Evolutionary conservation across 2,113 vertebrate species (phyloP).

Genomic region (Onychostruthus taczanowskii): DNA sequence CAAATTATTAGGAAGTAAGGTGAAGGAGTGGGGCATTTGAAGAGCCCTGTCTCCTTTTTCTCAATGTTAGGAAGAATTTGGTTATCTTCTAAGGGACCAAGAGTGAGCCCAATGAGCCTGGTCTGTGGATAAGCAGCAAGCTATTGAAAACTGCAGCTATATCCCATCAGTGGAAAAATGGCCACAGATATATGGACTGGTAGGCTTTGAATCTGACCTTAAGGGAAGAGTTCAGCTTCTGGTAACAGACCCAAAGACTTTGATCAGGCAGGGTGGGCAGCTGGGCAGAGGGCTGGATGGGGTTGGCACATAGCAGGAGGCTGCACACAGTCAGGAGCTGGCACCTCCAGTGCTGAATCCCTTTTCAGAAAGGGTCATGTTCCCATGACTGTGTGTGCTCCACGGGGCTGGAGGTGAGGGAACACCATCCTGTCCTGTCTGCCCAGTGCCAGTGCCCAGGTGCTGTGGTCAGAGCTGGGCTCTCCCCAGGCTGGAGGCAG

Average conservation of each 20-base stretch:
- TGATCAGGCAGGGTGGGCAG: not conserved
- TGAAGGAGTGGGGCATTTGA: not conserved
- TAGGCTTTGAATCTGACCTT: not conserved
- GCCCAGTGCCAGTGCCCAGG: rapidly evolving
- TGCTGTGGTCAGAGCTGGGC: not conserved
- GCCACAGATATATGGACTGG: not conserved
- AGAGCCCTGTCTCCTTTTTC: not conserved
- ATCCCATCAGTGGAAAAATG: not conserved
- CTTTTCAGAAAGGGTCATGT: not conserved
- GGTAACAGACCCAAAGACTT: not conserved
- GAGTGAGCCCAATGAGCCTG: not conserved
- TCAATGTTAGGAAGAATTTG: not conserved
- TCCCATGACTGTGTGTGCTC: not conserved
- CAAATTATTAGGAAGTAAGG: not conserved
- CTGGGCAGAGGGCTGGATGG: not conserved
- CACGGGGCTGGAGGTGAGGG: not conserved
- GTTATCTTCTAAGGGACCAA: not conserved
- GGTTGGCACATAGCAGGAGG: not conserved
- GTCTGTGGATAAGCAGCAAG: not conserved
- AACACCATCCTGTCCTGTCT: not conserved
- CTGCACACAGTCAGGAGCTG: not conserved
- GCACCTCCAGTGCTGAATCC: not conserved
- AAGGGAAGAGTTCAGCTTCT: not conserved
- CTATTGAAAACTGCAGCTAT: not conserved
- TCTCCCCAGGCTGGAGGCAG: not conserved